Conservation (phyloP, 2,113 vertebrate genomes). For the Semicossyphus pulcher region DNA sequence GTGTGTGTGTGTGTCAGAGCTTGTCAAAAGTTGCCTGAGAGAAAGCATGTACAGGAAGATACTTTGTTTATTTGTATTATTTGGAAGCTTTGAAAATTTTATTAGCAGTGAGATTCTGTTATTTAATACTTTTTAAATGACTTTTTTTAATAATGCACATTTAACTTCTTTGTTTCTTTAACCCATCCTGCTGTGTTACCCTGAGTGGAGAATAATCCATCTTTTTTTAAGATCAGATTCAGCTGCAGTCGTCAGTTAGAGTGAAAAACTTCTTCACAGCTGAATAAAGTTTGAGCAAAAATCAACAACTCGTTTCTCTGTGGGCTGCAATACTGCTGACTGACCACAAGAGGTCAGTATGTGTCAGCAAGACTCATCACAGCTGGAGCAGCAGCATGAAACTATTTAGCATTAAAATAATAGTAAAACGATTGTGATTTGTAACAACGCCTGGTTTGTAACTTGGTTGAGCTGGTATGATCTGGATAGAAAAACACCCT, state of each 20-base stretch:
- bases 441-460: background rate
- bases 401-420: background rate
- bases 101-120: background rate
- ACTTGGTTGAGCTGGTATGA: background rate
- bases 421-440: background rate
- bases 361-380: background rate
- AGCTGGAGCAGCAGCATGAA: background rate
- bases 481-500: too few species aligned
- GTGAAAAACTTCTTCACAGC: background rate
- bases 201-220: background rate
- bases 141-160: conserved; percentile 16
- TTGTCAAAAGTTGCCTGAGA: conserved; percentile 32
- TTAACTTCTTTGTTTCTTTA: background rate
- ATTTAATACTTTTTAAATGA: conserved; percentile 13
- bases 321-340: background rate
- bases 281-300: background rate
- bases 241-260: background rate
- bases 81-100: background rate
- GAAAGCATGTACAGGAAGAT: conserved; percentile 32
- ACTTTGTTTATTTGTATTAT: conserved; percentile 31
- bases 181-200: background rate
- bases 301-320: background rate
- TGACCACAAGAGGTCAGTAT: conserved; percentile 38
- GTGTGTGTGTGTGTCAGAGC: conserved; percentile 7
- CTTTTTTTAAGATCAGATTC: background rate